phyloP scores from a whole-genome alignment of 2,888 invertebrate species.

The Eumacrocentrus americanus region DNA sequence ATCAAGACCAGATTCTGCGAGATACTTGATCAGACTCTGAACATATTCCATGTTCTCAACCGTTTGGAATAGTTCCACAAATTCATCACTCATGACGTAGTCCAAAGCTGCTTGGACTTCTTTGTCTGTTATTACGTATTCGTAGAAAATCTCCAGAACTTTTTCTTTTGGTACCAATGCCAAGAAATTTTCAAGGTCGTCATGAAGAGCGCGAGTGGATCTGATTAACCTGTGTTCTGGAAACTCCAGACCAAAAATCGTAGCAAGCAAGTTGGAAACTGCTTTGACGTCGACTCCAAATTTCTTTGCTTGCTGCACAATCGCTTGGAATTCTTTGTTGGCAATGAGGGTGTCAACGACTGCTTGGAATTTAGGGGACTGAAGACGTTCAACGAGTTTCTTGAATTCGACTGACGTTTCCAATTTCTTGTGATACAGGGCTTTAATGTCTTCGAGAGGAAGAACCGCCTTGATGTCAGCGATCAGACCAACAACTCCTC shows the following conservation, averaged over 20 bases:
- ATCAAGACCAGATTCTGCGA: slow-evolving; percentile 44
- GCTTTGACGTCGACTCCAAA: slow-evolving; percentile 30
- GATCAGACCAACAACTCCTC: slow-evolving; percentile 46
- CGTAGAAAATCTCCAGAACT: slow-evolving; percentile 36
- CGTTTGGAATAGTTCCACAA: slow-evolving; percentile 38
- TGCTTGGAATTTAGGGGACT: slow-evolving; percentile 38
- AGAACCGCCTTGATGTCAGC: slow-evolving; percentile 42
- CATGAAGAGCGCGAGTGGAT: not conserved
- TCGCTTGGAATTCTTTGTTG: slow-evolving; percentile 32
- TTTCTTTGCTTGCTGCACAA: slow-evolving; percentile 26
- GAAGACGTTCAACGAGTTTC: slow-evolving; percentile 39
- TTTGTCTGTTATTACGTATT: slow-evolving; percentile 44
- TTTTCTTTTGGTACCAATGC: slow-evolving; percentile 26
- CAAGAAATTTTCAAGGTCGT: slow-evolving; percentile 18
- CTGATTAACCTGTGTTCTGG: slow-evolving; percentile 9
- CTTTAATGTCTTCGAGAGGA: slow-evolving; percentile 46
- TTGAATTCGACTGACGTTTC: slow-evolving; percentile 42
- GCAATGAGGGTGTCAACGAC: slow-evolving; percentile 36
- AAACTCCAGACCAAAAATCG: slow-evolving; percentile 34
- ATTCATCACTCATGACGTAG: slow-evolving; percentile 42
- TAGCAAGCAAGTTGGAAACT: slow-evolving; percentile 28
- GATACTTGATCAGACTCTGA: slow-evolving; percentile 43
- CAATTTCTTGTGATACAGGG: slow-evolving; percentile 46
- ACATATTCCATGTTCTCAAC: slow-evolving; percentile 40
- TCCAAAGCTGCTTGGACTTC: slow-evolving; percentile 45